Evolutionary conservation across 2,113 vertebrate species (phyloP), one percentile per base, ranked within the genome.

Genomic region (Ursus arctos): DNA sequence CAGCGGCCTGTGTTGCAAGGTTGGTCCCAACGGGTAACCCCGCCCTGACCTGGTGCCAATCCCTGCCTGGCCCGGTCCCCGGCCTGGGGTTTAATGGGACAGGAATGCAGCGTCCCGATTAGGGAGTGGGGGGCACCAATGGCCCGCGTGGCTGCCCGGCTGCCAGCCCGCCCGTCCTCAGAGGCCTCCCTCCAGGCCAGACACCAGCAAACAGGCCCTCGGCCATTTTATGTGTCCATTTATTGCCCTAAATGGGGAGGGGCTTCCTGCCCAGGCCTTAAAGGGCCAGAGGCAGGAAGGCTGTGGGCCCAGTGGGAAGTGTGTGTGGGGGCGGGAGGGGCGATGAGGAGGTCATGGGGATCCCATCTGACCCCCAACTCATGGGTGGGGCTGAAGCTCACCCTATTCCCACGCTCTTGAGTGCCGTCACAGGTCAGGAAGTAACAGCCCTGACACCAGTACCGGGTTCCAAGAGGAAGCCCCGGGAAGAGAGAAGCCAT

Each of bases 21-120:
- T 98, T 96, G 95, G 98, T 88, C 94, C 72, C 72, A 90, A 97
- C 71, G 96, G 98, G 98, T 98, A 98, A 79, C 98, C 97, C 98
- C 96, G 92, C 98, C 98, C 98, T 96, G 93, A 97, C 93, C 97
- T 98, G 97, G 87, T 79, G 98, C 98, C 98, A 98, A 96, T 96
- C 96, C 79, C 93, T 47, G 95, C 98, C 99, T 98, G 97, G 98
- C 96, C 96, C 33, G 0, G 98, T 98, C 97, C 98, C 98, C 95
- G 80, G 94, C 92, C 69, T 31, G 4, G 16, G 65, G 47, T 97
- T 98, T 98, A 97, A 98, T 98, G 97, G 12, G 4, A 94, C 95
- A 98, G 97, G 97, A 98, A 98, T 91, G 97, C 0, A 36, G 79
- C 2, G 85, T 92, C 97, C 76, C 0, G 10, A 31, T 9, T 16